Conservation (phyloP, 2,113 vertebrate species). For the Dascyllus trimaculatus region DNA sequence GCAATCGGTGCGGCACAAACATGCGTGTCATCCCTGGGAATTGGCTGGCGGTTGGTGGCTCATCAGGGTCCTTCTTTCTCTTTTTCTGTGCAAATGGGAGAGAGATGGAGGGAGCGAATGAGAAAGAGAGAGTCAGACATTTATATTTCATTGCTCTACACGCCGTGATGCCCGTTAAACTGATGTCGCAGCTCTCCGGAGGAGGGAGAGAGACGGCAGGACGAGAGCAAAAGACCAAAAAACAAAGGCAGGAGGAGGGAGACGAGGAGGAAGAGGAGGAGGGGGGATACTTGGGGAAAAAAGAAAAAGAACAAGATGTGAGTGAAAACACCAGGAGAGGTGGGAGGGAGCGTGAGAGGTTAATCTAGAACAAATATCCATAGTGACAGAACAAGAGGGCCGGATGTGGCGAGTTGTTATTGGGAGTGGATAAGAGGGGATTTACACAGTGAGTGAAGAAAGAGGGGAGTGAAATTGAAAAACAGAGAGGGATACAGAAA, state of each 20-base stretch:
- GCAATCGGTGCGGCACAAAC: constrained; percentile 77
- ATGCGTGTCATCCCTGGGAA: constrained; percentile 74
- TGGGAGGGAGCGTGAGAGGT: constrained; percentile 59
- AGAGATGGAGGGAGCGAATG: constrained; percentile 43
- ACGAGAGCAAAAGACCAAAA: constrained; percentile 27
- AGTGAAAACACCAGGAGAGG: constrained; percentile 38
- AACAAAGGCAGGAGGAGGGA: not conserved
- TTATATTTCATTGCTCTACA: constrained; percentile 78
- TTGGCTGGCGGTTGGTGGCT: constrained; percentile 60
- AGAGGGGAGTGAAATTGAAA: constrained; percentile 55
- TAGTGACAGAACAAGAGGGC: constrained; percentile 73
- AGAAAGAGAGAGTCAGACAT: constrained; percentile 53
- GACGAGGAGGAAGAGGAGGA: not conserved
- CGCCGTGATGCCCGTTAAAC: constrained; percentile 64
- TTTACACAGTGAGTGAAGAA: constrained; percentile 67
- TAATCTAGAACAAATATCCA: constrained; percentile 79
- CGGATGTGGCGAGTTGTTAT: constrained; percentile 64
- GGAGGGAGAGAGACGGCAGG: constrained; percentile 24
- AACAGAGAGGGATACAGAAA: constrained; percentile 34
- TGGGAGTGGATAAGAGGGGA: constrained; percentile 73
- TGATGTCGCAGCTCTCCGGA: constrained; percentile 58
- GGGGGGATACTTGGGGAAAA: not conserved
- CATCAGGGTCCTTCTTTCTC: constrained; percentile 56
- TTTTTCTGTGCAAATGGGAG: constrained; percentile 70
- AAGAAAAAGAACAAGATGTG: constrained; percentile 12